Base-by-base conservation (phyloP, 2,888 invertebrate genomes). In the Hoplodrina ambigua region DNA sequence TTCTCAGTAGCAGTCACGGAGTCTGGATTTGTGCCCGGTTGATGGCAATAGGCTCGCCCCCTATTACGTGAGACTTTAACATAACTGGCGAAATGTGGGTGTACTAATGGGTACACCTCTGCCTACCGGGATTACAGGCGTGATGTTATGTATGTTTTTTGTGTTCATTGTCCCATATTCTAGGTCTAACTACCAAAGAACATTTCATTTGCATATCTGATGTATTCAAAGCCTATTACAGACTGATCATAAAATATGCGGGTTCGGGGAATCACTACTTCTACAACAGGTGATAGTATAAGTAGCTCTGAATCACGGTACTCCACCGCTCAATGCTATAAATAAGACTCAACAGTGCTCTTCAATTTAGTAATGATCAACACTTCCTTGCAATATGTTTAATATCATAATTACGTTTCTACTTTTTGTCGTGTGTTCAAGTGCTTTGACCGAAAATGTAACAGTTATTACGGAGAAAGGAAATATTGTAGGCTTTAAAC, bases 391-490 rank as follows among this genome's bases (percentile, higher is more conserved):
- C 52, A 71, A 58, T 6, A 80, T 80, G 80, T 55, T 64, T 41
- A 30, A 46, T 8, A 56, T 64, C 50, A 30, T 75, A 49, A 54
- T 78, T 52, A 37, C 52, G 25, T 59, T 64, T 13, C 2, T 66
- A 4, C 0, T 72, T 7, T 52, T 15, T 52, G 17, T 46, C 6
- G 60, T 20, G 17, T 56, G 20, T 17, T 59, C 52, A 3, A 20
- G 66, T 10, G 55, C 49, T 10, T 17, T 8, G 11, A 0, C 67
- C 0, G 66, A 66, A 15, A 67, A 59, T 25, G 68, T 78, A 7
- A 59, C 66, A 4, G 91, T 92, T 37, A 60, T 73, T 0, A 90
- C 89, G 0, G 75, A 68, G 0, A 85, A 81, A 17, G 93, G 93
- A 3, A 56, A 68, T 15, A 81, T 93, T 5, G 71, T 80, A 10